A percentile compares a stretch with the other conserved stretches of the same genome.
Conservation (phyloP, 2,888 invertebrate genomes). For the Drosophila tanythrix region DNA sequence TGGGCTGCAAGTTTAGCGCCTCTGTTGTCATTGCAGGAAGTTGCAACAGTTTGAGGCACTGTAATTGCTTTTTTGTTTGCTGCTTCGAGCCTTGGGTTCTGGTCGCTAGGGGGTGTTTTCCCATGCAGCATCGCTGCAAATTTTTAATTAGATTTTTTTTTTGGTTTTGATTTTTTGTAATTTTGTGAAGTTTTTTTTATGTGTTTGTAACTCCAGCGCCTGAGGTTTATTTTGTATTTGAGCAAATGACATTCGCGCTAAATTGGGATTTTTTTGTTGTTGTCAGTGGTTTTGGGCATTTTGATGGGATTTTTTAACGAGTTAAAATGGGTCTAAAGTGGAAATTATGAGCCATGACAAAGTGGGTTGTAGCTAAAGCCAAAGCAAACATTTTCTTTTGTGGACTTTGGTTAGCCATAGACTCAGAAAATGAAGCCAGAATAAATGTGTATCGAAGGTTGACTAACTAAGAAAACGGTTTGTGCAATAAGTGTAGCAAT, state of each 20-base stretch:
- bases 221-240: slow-evolving; percentile 65
- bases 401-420: not conserved
- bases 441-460: not conserved
- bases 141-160: slow-evolving; percentile 77
- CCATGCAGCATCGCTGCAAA: slow-evolving; percentile 58
- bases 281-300: slow-evolving; percentile 4
- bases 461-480: not conserved
- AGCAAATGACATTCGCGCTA: slow-evolving; percentile 71
- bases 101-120: not conserved
- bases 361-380: slow-evolving; percentile 19
- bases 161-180: slow-evolving; percentile 31
- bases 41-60: slow-evolving; percentile 81
- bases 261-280: slow-evolving; percentile 48
- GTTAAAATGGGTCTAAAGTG: slow-evolving; percentile 54
- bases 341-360: slow-evolving; percentile 67
- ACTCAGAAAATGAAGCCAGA: not conserved
- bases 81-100: slow-evolving; percentile 38
- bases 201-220: slow-evolving; percentile 36
- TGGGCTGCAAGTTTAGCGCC: slow-evolving; percentile 68
- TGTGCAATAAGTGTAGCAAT: not conserved
- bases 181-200: slow-evolving; percentile 46
- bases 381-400: slow-evolving; percentile 15
- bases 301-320: slow-evolving; percentile 54
- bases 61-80: slow-evolving; percentile 82
- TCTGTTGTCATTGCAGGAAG: slow-evolving; percentile 73